Base-by-base conservation (phyloP, 2,888 invertebrate species). In the Apotomis capreana region DNA sequence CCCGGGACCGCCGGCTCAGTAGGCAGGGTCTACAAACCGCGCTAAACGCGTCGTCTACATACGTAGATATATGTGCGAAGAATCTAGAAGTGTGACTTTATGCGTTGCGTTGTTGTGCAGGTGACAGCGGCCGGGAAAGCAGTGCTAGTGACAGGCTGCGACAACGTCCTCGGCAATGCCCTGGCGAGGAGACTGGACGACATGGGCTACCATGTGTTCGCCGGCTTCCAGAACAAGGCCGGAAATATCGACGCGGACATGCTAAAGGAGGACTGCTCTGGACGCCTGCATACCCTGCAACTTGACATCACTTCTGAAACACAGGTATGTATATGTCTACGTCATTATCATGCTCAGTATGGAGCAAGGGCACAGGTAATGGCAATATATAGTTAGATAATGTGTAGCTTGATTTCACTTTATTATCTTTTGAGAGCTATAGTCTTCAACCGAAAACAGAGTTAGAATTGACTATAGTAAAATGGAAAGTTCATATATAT, bases 151-250 rank as follows among this genome's bases (percentile, higher is more conserved):
- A 97, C 97, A 9, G 97, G 97, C 70, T 97, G 97, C 86, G 97
- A 97, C 87, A 95, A 96, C 62, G 95, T 95, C 54, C 93, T 96
- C 69, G 96, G 96, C 68, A 95, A 95, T 81, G 94, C 95, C 69
- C 90, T 97, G 81, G 97, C 97, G n/a, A 95, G 96, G 78, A 95
- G 95, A 80, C 92, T 97, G 69, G 97, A 97, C 81, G 96, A 96
- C 83, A 93, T 97, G 84, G 97, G 98, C 49, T 97, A 97, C 86
- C 96, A 97, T 59, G 96, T 97, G n/a, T 97, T 97, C 84, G 98
- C 98, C 68, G 97, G 97, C 74, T 97, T 97, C 87, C 94, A 95
- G 78, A 95, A 92, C 81, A 94, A 95, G 80, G 94, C 94, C 0
- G 95, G 95, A 8, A 95, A 95, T 74, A 95, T 95, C 70, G 95